These are phyloP conservation scores for Lottia gigantea DNA, from an alignment of 2,888 invertebrate species.

Conservation along the genomic window DNA sequence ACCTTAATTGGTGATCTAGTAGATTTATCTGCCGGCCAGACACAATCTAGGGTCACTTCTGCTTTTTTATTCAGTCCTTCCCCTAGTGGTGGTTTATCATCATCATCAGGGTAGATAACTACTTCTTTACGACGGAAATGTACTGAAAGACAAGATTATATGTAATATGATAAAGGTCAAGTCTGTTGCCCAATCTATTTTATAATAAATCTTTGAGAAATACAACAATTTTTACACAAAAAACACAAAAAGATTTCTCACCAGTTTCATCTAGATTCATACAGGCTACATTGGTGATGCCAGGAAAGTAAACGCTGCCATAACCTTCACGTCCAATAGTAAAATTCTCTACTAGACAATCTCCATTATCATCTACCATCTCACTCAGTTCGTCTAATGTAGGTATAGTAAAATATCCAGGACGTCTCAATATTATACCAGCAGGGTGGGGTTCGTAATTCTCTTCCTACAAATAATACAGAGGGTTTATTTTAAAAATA, in stretches of 20 bases:
- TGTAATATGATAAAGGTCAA: neutral
- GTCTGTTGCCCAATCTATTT: too few relatives aligned
- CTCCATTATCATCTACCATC: conserved; percentile 77
- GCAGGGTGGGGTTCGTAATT: conserved; percentile 72
- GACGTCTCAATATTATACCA: conserved; percentile 80
- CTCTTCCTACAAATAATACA: conserved; percentile 36
- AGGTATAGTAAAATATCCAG: conserved; percentile 94
- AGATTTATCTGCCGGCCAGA: conserved; percentile 92
- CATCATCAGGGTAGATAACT: conserved; percentile 90
- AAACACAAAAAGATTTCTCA: conserved; percentile 69
- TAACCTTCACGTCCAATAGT: conserved; percentile 90
- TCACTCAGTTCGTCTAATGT: conserved; percentile 80
- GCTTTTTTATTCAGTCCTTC: conserved; percentile 88
- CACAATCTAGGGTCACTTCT: conserved; percentile 87
- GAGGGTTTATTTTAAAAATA: too few relatives aligned
- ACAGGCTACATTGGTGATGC: conserved; percentile 84
- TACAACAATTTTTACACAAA: too few relatives aligned
- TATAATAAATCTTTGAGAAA: too few relatives aligned
- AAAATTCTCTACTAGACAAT: conserved; percentile 86
- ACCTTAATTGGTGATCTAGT: conserved; percentile 82
- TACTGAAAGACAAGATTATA: conserved; percentile 72
- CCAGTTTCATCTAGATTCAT: conserved; percentile 88
- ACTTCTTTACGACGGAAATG: conserved; percentile 95
- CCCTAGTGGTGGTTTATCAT: conserved; percentile 89
- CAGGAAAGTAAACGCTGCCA: conserved; percentile 88